Evolutionary conservation across 2,113 vertebrate species (phyloP).

Genomic region (Psephotus haematonotus): DNA sequence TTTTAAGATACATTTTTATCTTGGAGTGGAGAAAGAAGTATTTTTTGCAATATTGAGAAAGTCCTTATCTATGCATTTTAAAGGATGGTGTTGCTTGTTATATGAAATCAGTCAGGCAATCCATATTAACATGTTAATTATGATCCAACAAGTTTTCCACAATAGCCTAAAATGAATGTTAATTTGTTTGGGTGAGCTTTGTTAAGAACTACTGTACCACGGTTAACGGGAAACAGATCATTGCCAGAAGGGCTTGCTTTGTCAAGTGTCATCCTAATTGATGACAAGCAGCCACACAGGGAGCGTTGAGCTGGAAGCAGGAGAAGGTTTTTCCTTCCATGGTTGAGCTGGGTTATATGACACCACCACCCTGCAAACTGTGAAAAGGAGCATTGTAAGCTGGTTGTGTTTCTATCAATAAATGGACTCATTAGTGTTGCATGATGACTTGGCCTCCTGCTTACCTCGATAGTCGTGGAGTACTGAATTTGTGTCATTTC

Average conservation of each 20-base stretch:
- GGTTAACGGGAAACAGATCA: not conserved
- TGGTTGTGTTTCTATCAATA: not conserved
- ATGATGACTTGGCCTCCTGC: not conserved
- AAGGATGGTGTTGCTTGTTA: not conserved
- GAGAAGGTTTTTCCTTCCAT: not conserved
- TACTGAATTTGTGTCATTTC: not conserved
- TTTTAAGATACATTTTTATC: not conserved
- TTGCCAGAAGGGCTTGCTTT: not conserved
- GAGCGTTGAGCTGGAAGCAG: fast-evolving
- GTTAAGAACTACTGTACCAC: not conserved
- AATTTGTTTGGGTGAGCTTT: not conserved
- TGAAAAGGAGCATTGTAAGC: not conserved
- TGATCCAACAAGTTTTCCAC: not conserved
- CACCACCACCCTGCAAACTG: not conserved
- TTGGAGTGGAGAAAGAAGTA: not conserved
- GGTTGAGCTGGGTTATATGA: not conserved
- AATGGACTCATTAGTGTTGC: not conserved
- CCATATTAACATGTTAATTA: not conserved
- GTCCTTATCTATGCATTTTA: not conserved
- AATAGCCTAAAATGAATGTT: not conserved
- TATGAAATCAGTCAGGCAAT: fast-evolving
- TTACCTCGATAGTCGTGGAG: not conserved
- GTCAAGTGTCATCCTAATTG: not conserved
- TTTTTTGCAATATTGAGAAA: not conserved
- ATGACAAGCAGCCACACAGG: fast-evolving